Percentiles rank a stretch among this genome's conserved stretches.
Conservation (phyloP, 1,140 invertebrate genomes). For the Eulimnadia texana region DNA sequence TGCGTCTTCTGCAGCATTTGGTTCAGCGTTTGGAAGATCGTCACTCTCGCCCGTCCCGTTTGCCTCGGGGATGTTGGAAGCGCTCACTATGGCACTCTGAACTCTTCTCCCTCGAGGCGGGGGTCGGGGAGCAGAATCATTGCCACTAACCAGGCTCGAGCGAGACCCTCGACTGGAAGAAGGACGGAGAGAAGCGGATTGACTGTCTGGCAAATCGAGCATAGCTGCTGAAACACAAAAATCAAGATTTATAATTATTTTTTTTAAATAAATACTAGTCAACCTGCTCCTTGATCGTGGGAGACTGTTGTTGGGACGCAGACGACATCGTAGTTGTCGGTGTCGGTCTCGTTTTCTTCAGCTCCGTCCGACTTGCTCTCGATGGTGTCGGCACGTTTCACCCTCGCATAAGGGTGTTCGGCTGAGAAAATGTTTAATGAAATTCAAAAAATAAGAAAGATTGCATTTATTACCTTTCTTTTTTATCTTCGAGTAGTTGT, state of each 20-base stretch:
- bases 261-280: too few relatives aligned
- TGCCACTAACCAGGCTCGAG: constrained; percentile 3
- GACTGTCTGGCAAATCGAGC: background rate
- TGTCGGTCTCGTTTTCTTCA: constrained; percentile 13
- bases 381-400: constrained; percentile 9
- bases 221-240: too few relatives aligned
- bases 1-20: background rate
- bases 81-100: constrained; percentile 5
- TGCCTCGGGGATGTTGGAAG: background rate
- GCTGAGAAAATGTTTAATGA: background rate
- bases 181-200: constrained; percentile 1
- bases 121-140: constrained; percentile 5
- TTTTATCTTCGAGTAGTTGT: constrained; percentile 13
- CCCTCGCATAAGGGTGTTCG: constrained; percentile 11
- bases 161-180: too few relatives aligned
- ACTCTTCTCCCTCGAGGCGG: constrained; percentile 12
- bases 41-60: background rate
- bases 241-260: too few relatives aligned
- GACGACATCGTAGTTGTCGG: constrained; percentile 15
- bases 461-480: constrained; percentile 4
- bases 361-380: constrained; percentile 7
- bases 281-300: too few relatives aligned
- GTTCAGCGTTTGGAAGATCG: background rate
- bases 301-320: background rate
- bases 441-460: background rate